Evolutionary conservation across 1,140 invertebrate species (phyloP), one percentile per base, ranked within the genome.

Genomic region (Drosophila burlai): DNA sequence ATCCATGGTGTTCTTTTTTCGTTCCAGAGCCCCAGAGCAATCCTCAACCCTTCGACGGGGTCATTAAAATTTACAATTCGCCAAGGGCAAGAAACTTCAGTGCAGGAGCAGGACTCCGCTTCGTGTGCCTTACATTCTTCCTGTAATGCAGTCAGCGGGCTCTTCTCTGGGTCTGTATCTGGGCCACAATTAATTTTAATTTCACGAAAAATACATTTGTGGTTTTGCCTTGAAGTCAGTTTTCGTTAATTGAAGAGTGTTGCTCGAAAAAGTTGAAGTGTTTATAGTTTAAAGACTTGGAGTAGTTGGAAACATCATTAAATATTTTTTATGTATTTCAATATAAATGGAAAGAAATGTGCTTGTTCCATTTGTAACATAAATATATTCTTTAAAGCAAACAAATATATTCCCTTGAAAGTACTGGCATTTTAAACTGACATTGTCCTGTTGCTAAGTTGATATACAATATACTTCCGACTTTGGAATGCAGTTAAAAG

Each of bases 1-100:
- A 59, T 69, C 61, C 59, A 21, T 8, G 59, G 45, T 58, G 21
- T 15, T 40, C 40, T 31, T 31, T 55, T 36, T 38, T 47, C 6
- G 46, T 21, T 2, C 21, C 6, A 1, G 21, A 24, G 50, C 36
- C 24, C 24, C 49, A 21, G n/a, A 10, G 31, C 52, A 64, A 31
- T 29, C 45, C 36, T 68, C 46, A 73, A 73, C 71, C 71, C 71
- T 61, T 74, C 24, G 45, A 18, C 31, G 60, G 58, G 79, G 67
- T 78, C 82, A 74, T 84, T 85, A 85, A 84, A 84, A 81, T 81
- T 69, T 71, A 78, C 57, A 84, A 74, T 76, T 52, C 46, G 61
- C 47, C 60, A 59, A 45, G 45, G 42, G 40, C 42, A 68, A 76
- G 49, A 59, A 84, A 83, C 71, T 80, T 80, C 47, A 80, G 45